A percentile compares a stretch with the other conserved stretches of the same genome.
These are phyloP conservation scores for Distichodus sexfasciatus DNA, from an alignment of 2,797 vertebrate genomes.

Conservation along the genomic window DNA sequence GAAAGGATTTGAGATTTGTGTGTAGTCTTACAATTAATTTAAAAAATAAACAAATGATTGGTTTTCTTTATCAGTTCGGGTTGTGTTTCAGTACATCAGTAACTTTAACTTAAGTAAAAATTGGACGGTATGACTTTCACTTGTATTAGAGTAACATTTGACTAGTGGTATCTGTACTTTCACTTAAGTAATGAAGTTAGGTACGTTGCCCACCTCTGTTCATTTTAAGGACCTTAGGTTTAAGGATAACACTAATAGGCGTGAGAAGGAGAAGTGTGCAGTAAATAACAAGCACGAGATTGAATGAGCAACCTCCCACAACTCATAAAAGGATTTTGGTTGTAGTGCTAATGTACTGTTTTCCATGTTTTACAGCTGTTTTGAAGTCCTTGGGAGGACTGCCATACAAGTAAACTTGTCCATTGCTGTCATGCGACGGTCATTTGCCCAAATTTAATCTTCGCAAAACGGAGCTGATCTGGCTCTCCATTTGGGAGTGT, in stretches of 20 bases:
- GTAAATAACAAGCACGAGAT: background rate
- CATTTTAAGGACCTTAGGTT: background rate
- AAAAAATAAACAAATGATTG: no score
- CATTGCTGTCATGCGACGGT: conserved; percentile 4
- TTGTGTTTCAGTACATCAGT: no score
- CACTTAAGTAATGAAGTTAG: no score
- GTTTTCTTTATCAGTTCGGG: no score
- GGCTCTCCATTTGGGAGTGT: background rate
- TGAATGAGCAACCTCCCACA: background rate
- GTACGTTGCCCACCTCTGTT: no score
- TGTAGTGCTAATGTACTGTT: background rate
- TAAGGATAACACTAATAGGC: background rate
- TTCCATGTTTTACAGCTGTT: background rate
- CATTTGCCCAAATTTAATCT: conserved; percentile 12
- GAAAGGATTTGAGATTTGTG: no score
- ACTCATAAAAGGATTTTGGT: background rate
- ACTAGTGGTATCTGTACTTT: no score
- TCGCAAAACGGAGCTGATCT: conserved; percentile 28
- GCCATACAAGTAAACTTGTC: conserved; percentile 20
- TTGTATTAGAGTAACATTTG: no score
- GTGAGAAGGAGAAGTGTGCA: background rate
- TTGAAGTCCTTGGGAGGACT: background rate
- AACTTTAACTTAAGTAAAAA: no score
- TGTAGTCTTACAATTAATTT: no score
- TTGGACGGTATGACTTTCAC: no score